Conservation (phyloP, 2,113 vertebrate genomes). For the Sander lucioperca region DNA sequence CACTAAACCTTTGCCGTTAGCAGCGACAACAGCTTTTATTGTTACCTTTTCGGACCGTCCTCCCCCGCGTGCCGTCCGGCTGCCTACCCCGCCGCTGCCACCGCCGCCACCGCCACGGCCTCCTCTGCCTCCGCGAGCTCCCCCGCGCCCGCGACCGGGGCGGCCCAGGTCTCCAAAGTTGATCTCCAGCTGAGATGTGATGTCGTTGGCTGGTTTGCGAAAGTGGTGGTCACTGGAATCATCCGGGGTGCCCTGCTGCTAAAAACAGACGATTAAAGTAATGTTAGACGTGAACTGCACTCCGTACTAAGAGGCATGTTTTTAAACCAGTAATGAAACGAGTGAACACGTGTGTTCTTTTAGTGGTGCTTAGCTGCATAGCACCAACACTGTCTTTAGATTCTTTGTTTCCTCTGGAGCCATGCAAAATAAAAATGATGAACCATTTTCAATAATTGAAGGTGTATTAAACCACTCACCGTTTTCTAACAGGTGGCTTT, state of each 20-base stretch:
- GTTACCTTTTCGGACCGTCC: conserved; percentile 95
- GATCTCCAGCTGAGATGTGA: conserved; percentile 99
- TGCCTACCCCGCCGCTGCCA: conserved; percentile 78
- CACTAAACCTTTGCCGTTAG: conserved; percentile 44
- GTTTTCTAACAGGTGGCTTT: background rate
- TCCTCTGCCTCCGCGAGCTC: conserved; percentile 92
- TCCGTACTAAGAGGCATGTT: too few species aligned
- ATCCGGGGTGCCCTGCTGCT: conserved; percentile 85
- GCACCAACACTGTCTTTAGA: background rate
- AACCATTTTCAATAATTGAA: background rate
- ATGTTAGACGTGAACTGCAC: background rate
- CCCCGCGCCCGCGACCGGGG: conserved; percentile 94
- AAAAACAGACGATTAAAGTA: background rate
- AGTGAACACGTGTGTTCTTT: background rate
- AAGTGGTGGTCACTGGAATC: conserved; percentile 95
- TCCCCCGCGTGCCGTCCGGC: conserved; percentile 90
- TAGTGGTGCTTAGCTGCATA: background rate
- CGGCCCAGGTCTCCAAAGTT: conserved; percentile 98
- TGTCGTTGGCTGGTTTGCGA: conserved; percentile 98
- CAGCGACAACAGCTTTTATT: conserved; percentile 13
- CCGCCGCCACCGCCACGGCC: conserved; percentile 91
- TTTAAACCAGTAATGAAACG: background rate
- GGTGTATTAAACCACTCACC: background rate
- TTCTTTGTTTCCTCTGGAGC: background rate
- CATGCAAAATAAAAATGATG: background rate